Conservation (phyloP, 2,888 invertebrate genomes). For the Micropterix aruncella region DNA sequence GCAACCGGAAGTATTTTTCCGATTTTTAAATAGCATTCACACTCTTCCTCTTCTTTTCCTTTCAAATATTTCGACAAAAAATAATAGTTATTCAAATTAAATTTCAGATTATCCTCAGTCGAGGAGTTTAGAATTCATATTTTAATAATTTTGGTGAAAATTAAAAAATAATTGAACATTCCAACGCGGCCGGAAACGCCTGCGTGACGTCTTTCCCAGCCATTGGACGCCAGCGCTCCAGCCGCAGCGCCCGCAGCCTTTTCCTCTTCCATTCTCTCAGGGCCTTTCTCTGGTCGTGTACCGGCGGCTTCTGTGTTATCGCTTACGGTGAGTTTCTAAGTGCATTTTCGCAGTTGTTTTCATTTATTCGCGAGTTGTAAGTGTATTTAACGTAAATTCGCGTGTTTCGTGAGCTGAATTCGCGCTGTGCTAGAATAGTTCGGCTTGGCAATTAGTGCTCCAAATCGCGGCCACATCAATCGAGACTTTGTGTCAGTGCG, state of each 20-base stretch:
- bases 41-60: too few relatives aligned
- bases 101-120: too few relatives aligned
- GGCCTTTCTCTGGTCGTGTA: conserved; percentile 52
- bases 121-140: too few relatives aligned
- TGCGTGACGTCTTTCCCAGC: conserved; percentile 1
- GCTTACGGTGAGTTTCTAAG: conserved; percentile 31
- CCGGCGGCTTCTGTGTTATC: conserved; percentile 28
- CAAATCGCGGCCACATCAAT: too few relatives aligned
- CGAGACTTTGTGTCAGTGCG: too few relatives aligned
- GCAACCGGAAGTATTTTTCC: too few relatives aligned
- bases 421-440: conserved; percentile 2
- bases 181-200: conserved; percentile 1
- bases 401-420: conserved; percentile 21
- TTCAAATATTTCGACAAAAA: too few relatives aligned
- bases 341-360: neutral
- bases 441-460: too few relatives aligned
- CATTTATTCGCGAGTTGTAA: neutral
- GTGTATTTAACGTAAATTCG: conserved; percentile 7
- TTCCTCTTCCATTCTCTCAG: conserved; percentile 55
- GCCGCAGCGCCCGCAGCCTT: conserved; percentile 13
- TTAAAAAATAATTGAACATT: too few relatives aligned
- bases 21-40: too few relatives aligned
- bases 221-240: neutral
- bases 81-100: too few relatives aligned
- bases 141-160: too few relatives aligned